Base-by-base conservation (phyloP, 2,888 invertebrate genomes). In the Aplocera efformata region DNA sequence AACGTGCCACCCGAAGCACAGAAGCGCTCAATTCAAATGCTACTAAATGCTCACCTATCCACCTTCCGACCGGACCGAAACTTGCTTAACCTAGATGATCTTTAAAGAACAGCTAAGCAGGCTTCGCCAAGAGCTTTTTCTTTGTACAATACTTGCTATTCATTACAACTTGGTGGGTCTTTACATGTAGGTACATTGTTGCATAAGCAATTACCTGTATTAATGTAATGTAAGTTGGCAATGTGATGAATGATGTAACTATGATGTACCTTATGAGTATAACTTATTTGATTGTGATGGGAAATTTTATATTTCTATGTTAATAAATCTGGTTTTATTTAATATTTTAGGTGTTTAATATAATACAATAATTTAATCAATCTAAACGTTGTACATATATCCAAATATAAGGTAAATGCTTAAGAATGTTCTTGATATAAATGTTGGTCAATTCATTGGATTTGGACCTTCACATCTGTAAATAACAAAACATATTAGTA, bases 271-370 rank as follows among this genome's bases (percentile, higher is more conserved):
- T 69, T 36, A 67, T 64, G 77, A 79, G 72, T 81, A 77, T 76
- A 70, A 66, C 50, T 61, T 63, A 57, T 60, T 54, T 51, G 48
- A 59, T 65, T 75, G 79, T 81, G 76, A 79, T 75, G 81, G 76
- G 65, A 82, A 78, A 80, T 75, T 77, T 49, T 65, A 67, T 72
- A 65, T 72, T 72, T 72, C 75, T 77, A 72, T 84, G 78, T 79
- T 80, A 83, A 56, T 83, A 78, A 81, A 81, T 65, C 59, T 63
- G 62, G 77, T 78, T 72, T 73, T 65, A 66, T 70, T 65, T 62
- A 60, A 49, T 37, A 25, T 41, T 8, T 10, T 25, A 17, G 10
- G 24, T 45, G 59, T 50, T 50, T 50, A 45, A 40, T 43, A 6
- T 3, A 25, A 10, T 21, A 27, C 32, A 38, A 32, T 32, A 27